A percentile compares a stretch with the other conserved stretches of the same genome.
Evolutionary conservation across 2,888 invertebrate genomes (phyloP).

Genomic region (Andrena haemorrhoa): DNA sequence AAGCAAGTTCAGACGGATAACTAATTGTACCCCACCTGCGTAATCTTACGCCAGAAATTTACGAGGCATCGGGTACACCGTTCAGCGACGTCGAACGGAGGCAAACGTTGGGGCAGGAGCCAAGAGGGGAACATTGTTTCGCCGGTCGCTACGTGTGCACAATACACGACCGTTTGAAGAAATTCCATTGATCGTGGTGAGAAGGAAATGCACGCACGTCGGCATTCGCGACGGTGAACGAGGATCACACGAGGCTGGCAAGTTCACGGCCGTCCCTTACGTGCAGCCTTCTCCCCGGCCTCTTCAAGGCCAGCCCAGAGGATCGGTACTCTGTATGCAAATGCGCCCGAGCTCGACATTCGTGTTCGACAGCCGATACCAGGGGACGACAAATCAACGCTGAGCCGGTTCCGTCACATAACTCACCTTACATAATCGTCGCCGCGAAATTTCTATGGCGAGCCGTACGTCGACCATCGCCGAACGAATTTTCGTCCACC

Average conservation of each 20-base stretch:
- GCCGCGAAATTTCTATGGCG: slow-evolving; percentile 27
- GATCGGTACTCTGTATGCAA: slow-evolving; percentile 72
- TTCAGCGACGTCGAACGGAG: too few species aligned
- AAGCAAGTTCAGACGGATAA: too few species aligned
- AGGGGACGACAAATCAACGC: slow-evolving; percentile 49
- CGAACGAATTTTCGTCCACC: slow-evolving; percentile 12
- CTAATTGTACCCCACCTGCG: too few species aligned
- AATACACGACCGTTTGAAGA: slow-evolving; percentile 10
- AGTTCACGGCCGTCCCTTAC: slow-evolving; percentile 81
- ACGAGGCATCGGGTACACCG: too few species aligned
- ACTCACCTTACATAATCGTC: slow-evolving; percentile 67
- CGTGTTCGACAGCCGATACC: slow-evolving; percentile 28
- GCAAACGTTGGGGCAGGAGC: not conserved
- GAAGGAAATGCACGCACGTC: slow-evolving; percentile 65
- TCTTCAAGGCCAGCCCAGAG: slow-evolving; percentile 69
- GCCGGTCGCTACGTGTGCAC: slow-evolving; percentile 7
- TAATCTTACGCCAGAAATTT: too few species aligned
- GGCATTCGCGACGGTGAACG: slow-evolving; percentile 55
- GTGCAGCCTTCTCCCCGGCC: slow-evolving; percentile 66
- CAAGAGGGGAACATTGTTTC: slow-evolving; percentile 3
- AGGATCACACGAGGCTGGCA: slow-evolving; percentile 68
- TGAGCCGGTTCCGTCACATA: slow-evolving; percentile 63
- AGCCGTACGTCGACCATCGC: not conserved
- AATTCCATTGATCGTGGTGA: slow-evolving; percentile 52
- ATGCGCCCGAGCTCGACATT: slow-evolving; percentile 48